Evolutionary conservation across 2,888 invertebrate species (phyloP), one percentile per base, ranked within the genome.

Genomic region (Cerastis rubricosa): DNA sequence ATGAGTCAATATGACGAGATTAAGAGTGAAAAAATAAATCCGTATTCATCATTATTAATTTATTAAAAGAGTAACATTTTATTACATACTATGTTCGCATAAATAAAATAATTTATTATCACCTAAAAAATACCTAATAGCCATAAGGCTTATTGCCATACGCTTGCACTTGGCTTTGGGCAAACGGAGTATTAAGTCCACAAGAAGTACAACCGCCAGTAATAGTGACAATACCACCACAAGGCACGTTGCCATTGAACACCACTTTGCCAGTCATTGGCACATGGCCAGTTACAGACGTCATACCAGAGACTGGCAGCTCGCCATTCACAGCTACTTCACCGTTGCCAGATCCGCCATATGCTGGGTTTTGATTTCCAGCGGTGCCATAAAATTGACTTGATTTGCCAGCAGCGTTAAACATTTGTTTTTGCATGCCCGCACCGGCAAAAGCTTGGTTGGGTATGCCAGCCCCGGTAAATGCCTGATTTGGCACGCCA

Each of bases 311-410:
- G 0, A 92, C 92, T 49, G 88, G 89, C 73, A 92, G 68, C 70
- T 90, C 89, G 0, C 92, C 92, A 29, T 74, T 85, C 6, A 91
- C 90, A 6, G 83, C 85, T 19, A 91, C 82, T 74, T 90, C 87
- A 17, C 90, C 91, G 4, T 64, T 84, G 4, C 87, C 87, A 71
- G 70, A 19, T 9, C 87, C 88, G 2, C 88, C 87, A 17, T 83
- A 87, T 0, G 40, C 64, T 25, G 63, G 0, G 9, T 69, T 57
- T 66, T 71, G n/a, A 19, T 25, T 69, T 11, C 83, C 69, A 77
- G 59, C 22, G 0, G 3, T 3, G 8, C 29, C 51, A 69, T 69
- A 61, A 4, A 17, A 35, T 6, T 68, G 67, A 19, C 22, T 76
- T 35, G 69, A 17, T 17, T 35, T 69, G 12, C 49, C 57, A 57